phyloP scores from a whole-genome alignment of 1,140 invertebrate genomes.

The Drosophila malerkotliana region DNA sequence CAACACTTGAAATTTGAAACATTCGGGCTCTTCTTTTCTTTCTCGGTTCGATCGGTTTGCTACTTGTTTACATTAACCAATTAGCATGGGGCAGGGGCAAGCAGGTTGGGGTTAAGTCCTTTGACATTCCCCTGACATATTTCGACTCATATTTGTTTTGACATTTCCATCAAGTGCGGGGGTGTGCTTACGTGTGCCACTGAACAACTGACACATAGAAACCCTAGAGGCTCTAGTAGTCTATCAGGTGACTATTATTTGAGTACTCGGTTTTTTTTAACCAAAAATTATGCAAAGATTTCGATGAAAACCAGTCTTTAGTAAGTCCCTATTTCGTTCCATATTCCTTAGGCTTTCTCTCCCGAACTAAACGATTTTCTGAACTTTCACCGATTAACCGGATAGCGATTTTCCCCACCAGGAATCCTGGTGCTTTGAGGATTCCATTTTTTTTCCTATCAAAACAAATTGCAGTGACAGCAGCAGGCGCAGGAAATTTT shows the following conservation, averaged over 20 bases:
- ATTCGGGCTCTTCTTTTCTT: conserved; percentile 39
- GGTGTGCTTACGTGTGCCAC: conserved; percentile 15
- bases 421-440: conserved; percentile 28
- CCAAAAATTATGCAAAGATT: too few relatives aligned
- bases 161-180: conserved; percentile 40
- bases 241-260: background rate
- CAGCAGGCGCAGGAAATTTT: conserved; percentile 70
- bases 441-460: conserved; percentile 70
- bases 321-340: background rate
- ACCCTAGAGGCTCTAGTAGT: background rate
- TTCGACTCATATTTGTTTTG: conserved; percentile 75
- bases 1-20: conserved; percentile 81
- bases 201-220: conserved; percentile 18
- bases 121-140: conserved; percentile 75
- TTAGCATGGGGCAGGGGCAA: conserved; percentile 50
- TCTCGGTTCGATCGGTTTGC: conserved; percentile 30
- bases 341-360: background rate
- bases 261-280: background rate
- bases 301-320: background rate
- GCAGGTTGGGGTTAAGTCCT: conserved; percentile 56
- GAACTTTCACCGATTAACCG: conserved; percentile 18
- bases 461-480: conserved; percentile 71
- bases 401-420: background rate
- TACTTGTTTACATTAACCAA: conserved; percentile 80
- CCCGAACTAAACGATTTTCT: background rate